These are phyloP conservation scores for Carapus acus DNA, from an alignment of 2,797 vertebrate species.

Conservation along the genomic window DNA sequence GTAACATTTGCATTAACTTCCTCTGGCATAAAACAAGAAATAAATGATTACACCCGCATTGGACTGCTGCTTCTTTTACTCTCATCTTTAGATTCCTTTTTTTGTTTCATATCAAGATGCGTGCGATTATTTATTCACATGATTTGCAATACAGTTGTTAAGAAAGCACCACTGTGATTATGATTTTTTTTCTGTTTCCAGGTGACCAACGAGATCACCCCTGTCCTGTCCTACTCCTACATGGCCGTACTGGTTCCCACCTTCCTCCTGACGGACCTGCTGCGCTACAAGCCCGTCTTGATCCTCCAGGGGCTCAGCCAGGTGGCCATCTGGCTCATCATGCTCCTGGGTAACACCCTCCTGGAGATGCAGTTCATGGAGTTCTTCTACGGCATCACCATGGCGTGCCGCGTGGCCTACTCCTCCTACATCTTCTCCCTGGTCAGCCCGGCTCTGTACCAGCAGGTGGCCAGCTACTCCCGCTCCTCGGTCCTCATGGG, in stretches of 20 bases:
- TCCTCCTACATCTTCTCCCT: conserved; percentile 97
- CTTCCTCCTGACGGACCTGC: conserved; percentile 88
- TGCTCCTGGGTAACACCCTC: conserved; percentile 74
- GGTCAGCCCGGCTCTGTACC: conserved; percentile 78
- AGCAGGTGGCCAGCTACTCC: conserved; percentile 88
- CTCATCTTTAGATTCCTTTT: too few species aligned
- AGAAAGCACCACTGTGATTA: too few species aligned
- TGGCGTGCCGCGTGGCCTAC: conserved; percentile 93
- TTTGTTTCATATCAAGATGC: too few species aligned
- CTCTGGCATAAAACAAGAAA: too few species aligned
- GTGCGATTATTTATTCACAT: too few species aligned
- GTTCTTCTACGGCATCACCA: conserved; percentile 88
- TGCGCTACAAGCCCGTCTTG: conserved; percentile 92
- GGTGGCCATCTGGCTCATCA: conserved; percentile 83
- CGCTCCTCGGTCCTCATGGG: conserved; percentile 84
- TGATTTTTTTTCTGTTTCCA: conserved; percentile 43
- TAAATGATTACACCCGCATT: too few species aligned
- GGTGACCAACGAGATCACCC: conserved; percentile 91
- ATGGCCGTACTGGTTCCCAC: conserved; percentile 86
- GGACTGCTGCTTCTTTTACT: too few species aligned
- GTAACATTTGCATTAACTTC: too few species aligned
- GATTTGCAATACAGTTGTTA: too few species aligned
- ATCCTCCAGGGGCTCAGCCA: conserved; percentile 86
- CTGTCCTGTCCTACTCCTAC: conserved; percentile 89
- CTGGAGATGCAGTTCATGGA: conserved; percentile 94